Percentiles rank a stretch among this genome's conserved stretches.
phyloP scores from a whole-genome alignment of 2,113 vertebrate genomes.

The Istiophorus platypterus region DNA sequence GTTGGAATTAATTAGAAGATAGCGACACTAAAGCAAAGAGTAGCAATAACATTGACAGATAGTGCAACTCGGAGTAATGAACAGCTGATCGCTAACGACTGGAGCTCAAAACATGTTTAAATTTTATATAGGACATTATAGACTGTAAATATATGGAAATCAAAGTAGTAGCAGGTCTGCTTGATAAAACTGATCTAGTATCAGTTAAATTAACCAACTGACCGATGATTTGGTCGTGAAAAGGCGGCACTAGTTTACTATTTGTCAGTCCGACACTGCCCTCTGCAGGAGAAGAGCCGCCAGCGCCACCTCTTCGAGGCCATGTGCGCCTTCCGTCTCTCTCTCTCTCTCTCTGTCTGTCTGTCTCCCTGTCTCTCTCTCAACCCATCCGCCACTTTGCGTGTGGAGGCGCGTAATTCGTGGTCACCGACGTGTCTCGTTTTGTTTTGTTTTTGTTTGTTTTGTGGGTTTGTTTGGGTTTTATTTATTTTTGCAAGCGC shows the following conservation, averaged over 20 bases:
- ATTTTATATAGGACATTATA: not conserved
- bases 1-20: too few relatives aligned
- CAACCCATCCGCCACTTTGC: too few relatives aligned
- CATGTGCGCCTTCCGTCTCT: not conserved
- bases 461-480: too few relatives aligned
- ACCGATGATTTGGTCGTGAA: not conserved
- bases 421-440: too few relatives aligned
- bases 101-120: not conserved
- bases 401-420: too few relatives aligned
- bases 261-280: constrained; percentile 5
- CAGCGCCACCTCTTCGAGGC: not conserved
- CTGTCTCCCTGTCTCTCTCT: too few relatives aligned
- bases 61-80: too few relatives aligned
- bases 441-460: too few relatives aligned
- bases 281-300: constrained; percentile 1
- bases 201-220: not conserved
- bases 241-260: not conserved
- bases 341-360: too few relatives aligned
- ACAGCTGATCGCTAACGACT: not conserved
- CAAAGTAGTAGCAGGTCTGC: not conserved
- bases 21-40: too few relatives aligned
- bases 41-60: too few relatives aligned
- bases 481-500: too few relatives aligned
- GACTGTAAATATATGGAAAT: not conserved
- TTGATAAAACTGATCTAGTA: not conserved